Percentiles rank a stretch among this genome's conserved stretches.
Evolutionary conservation across 2,888 invertebrate species (phyloP).

Genomic region (Crioceris asparagi): DNA sequence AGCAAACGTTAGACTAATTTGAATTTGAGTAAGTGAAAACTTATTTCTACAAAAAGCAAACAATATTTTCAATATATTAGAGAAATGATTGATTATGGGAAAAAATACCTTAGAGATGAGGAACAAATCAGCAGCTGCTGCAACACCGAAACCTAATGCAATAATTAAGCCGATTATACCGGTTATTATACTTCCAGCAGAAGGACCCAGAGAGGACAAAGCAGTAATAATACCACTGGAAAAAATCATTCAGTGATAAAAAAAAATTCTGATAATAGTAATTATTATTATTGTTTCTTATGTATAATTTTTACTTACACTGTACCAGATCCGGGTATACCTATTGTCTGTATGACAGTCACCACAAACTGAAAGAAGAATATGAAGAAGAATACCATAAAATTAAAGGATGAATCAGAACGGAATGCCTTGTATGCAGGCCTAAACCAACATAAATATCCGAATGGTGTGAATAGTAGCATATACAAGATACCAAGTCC

Average conservation of each 20-base stretch:
- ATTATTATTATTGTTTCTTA: too few species aligned
- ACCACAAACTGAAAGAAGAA: slow-evolving; percentile 93
- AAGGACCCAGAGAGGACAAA: slow-evolving; percentile 48
- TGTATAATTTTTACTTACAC: slow-evolving; percentile 61
- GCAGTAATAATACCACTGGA: slow-evolving; percentile 72
- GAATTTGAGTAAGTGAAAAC: too few species aligned
- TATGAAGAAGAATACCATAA: slow-evolving; percentile 99
- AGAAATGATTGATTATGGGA: neutral
- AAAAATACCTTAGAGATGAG: slow-evolving; percentile 71
- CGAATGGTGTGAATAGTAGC: slow-evolving; percentile 87
- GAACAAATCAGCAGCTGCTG: slow-evolving; percentile 67
- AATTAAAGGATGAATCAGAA: slow-evolving; percentile 98
- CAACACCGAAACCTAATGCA: slow-evolving; percentile 66
- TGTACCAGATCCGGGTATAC: slow-evolving; percentile 73
- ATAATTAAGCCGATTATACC: slow-evolving; percentile 71
- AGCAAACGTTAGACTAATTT: too few species aligned
- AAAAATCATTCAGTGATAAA: slow-evolving; percentile 16
- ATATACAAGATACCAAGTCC: slow-evolving; percentile 84
- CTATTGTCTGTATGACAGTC: slow-evolving; percentile 79
- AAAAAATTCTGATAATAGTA: slow-evolving; percentile 2
- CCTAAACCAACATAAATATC: slow-evolving; percentile 98
- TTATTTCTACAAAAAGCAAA: neutral
- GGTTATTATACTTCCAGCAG: slow-evolving; percentile 48
- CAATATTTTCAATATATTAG: neutral
- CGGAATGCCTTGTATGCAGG: slow-evolving; percentile 99